Base-by-base conservation (phyloP, 2,888 invertebrate species). In the Agonopterix subpropinquella region DNA sequence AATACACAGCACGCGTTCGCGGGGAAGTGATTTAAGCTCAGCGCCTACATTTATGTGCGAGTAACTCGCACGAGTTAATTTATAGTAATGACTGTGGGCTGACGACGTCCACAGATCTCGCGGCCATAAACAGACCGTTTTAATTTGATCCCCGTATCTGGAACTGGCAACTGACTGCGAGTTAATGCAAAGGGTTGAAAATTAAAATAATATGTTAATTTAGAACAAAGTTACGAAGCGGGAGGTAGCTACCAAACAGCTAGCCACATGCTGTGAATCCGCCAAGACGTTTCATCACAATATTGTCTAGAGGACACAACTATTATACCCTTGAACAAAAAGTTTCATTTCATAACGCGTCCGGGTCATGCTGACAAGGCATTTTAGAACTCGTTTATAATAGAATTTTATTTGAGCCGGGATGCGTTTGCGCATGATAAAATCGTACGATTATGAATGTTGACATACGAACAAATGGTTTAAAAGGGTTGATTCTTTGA, bases 331-430 rank as follows among this genome's bases (percentile, higher is more conserved):
- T 70, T 74, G 75, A 61, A 64, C 55, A 55, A 56, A 77, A 72
- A 72, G 66, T 51, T 57, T 67, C 60, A 74, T 78, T 77, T 73
- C 62, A 74, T 68, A 70, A 64, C 62, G 62, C 56, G 62, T 67
- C 73, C 75, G 73, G 67, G 73, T 88, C 88, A 87, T 80, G 88
- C 88, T 88, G 88, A 88, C 86, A 86, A 70, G 62, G 74, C 84
- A 73, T 85, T 78, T 82, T 68, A 80, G 77, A 77, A 77, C 76
- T 80, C 83, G 74, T 86, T 85, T 80, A 77, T 85, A 77, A 84
- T 73, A 68, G 70, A 79, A 70, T 74, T 80, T 70, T 74, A 77
- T 79, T 79, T 78, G 70, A 75, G 63, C 66, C 59, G 65, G 52
- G 63, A 64, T 65, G 62, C 54, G 61, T 73, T 70, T 74, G 71